Evolutionary conservation across 2,113 vertebrate genomes (phyloP).

Genomic region (Campylorhamphus procurvoides): DNA sequence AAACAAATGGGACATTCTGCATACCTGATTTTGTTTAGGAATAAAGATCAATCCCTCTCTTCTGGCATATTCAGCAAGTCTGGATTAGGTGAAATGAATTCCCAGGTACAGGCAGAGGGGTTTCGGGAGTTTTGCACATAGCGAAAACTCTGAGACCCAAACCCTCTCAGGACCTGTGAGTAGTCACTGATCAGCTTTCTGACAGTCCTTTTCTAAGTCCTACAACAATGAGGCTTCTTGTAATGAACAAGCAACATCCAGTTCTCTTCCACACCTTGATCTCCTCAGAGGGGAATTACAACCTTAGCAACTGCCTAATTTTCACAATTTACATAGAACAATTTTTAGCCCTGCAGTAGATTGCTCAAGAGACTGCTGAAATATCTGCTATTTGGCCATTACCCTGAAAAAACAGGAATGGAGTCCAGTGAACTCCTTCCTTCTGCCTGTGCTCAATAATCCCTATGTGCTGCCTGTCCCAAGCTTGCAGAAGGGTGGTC

Average conservation of each 20-base stretch:
- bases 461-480: not conserved
- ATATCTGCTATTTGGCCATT: not conserved
- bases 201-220: not conserved
- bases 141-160: not conserved
- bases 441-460: not conserved
- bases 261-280: not conserved
- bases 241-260: not conserved
- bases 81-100: not conserved
- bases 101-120: not conserved
- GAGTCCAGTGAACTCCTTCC: not conserved
- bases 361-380: not conserved
- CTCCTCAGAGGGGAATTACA: not conserved
- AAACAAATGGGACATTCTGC: not conserved
- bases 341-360: not conserved
- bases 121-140: not conserved
- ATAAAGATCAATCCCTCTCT: not conserved
- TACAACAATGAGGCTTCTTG: not conserved
- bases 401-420: not conserved
- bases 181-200: not conserved
- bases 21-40: not conserved
- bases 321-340: not conserved
- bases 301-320: not conserved
- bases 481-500: not conserved
- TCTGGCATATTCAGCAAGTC: not conserved
- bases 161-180: not conserved